These are phyloP conservation scores for Bhutanitis thaidina DNA, from an alignment of 2,888 invertebrate genomes.

Conservation along the genomic window DNA sequence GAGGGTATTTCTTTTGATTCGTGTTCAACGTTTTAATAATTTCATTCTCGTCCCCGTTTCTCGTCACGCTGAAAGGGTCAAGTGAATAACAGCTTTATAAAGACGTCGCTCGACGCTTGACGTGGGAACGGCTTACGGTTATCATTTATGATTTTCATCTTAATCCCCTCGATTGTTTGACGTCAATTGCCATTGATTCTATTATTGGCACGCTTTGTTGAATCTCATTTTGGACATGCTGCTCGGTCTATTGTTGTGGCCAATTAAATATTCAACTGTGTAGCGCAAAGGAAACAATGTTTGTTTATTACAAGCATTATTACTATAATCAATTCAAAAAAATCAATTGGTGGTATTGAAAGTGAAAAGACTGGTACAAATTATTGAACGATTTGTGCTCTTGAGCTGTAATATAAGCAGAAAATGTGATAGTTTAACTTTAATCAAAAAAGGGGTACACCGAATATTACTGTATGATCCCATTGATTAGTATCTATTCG, in stretches of 20 bases:
- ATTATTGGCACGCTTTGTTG: slow-evolving; percentile 20
- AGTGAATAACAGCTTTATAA: slow-evolving; percentile 63
- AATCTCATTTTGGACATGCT: slow-evolving; percentile 1
- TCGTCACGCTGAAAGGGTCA: slow-evolving; percentile 67
- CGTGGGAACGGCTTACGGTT: slow-evolving; percentile 59
- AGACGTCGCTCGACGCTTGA: slow-evolving; percentile 63
- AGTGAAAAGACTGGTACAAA: too few species aligned
- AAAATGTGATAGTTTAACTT: too few species aligned
- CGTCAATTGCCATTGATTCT: slow-evolving; percentile 19
- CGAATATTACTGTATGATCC: too few species aligned
- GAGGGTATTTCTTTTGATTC: slow-evolving; percentile 40
- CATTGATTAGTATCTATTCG: too few species aligned
- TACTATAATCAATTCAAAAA: too few species aligned
- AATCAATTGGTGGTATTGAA: too few species aligned
- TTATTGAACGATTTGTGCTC: too few species aligned
- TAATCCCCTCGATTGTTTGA: slow-evolving; percentile 31
- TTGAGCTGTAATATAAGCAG: too few species aligned
- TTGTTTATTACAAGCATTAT: background rate
- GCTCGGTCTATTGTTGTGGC: background rate
- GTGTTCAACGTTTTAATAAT: slow-evolving; percentile 55
- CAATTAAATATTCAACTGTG: background rate
- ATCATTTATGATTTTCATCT: slow-evolving; percentile 50
- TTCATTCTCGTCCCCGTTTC: slow-evolving; percentile 48
- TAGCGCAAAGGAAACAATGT: background rate
- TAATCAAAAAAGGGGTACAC: too few species aligned